A percentile compares a stretch with the other conserved stretches of the same genome.
These are phyloP conservation scores for Epicauta chinensis DNA, from an alignment of 1,140 invertebrate genomes.

Conservation along the genomic window DNA sequence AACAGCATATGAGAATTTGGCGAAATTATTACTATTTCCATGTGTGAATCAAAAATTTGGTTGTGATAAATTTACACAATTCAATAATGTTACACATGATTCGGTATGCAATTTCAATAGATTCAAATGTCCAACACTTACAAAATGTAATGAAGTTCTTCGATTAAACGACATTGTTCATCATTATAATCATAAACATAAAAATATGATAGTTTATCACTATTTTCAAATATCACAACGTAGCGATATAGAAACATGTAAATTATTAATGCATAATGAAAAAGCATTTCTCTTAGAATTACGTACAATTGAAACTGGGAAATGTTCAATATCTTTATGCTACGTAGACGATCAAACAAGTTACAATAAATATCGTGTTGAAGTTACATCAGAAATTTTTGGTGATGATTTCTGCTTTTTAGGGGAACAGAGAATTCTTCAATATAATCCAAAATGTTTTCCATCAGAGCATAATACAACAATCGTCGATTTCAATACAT, in stretches of 20 bases:
- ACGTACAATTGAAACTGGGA: no score
- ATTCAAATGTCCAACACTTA: constrained; percentile 1
- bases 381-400: no score
- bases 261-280: no score
- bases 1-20: constrained; percentile 14
- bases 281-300: no score
- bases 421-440: no score
- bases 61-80: constrained; percentile 10
- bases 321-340: no score
- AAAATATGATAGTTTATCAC: constrained; percentile 11
- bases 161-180: constrained; percentile 11
- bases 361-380: no score
- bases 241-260: no score
- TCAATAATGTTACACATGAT: constrained; percentile 18
- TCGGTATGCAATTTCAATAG: constrained; percentile 6
- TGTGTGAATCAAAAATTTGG: constrained; percentile 14
- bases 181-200: constrained; percentile 24
- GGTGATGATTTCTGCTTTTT: no score
- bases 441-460: no score
- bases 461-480: constrained; percentile 10
- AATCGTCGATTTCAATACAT: constrained; percentile 12
- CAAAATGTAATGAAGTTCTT: constrained; percentile 23
- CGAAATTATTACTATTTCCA: constrained; percentile 14
- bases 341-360: not conserved
- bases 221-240: no score